These are phyloP conservation scores for Barnardius zonarius DNA, from an alignment of 2,113 vertebrate species.

Conservation along the genomic window DNA sequence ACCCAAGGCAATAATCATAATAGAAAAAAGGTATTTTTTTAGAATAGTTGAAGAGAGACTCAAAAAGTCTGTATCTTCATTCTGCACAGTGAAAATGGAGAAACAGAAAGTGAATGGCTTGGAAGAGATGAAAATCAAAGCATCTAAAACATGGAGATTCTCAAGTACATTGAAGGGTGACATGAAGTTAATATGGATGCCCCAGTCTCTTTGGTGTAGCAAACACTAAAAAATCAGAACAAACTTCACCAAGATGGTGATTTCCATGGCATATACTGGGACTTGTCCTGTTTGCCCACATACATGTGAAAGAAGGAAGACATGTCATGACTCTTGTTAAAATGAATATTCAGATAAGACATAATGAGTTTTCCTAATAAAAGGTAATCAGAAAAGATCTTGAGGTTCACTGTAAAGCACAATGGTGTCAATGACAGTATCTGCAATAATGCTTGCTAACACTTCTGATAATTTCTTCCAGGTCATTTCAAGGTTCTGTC, in stretches of 20 bases:
- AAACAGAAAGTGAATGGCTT: not conserved
- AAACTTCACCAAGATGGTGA: not conserved
- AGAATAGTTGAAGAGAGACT: not conserved
- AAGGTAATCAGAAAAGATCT: not conserved
- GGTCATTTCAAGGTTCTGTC: constrained; percentile 27
- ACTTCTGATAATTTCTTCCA: constrained; percentile 1
- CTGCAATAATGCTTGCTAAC: not conserved
- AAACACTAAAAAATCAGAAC: not conserved
- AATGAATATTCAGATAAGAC: not conserved
- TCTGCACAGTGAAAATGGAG: not conserved
- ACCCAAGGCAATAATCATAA: not conserved
- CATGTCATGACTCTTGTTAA: not conserved
- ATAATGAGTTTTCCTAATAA: not conserved
- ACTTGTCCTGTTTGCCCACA: not conserved
- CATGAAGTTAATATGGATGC: not conserved
- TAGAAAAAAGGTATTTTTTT: not conserved
- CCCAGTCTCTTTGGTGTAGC: not conserved
- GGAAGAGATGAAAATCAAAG: not conserved
- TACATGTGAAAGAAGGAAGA: not conserved
- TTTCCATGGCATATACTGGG: not conserved
- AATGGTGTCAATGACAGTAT: not conserved
- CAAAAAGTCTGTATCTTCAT: not conserved
- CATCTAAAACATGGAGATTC: not conserved
- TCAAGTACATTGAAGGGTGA: not conserved
- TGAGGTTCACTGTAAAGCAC: not conserved